These are phyloP conservation scores for Monarcha castaneiventris DNA, from an alignment of 2,113 vertebrate species.

Conservation along the genomic window DNA sequence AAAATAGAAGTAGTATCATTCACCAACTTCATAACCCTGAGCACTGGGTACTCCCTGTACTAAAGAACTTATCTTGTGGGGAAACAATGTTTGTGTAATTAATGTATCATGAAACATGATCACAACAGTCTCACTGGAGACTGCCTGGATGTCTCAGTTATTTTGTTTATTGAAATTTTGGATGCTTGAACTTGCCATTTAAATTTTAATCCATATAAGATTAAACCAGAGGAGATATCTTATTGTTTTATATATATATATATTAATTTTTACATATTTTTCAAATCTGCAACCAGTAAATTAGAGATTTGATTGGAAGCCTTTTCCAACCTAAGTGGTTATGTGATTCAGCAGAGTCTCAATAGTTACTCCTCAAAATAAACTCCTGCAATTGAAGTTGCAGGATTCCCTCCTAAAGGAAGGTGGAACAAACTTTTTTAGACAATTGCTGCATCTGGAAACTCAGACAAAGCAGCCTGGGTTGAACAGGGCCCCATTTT, in stretches of 20 bases:
- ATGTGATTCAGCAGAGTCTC: not conserved
- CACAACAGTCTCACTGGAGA: not conserved
- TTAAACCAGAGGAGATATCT: not conserved
- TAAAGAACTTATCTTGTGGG: not conserved
- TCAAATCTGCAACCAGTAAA: not conserved
- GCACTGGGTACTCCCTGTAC: too few species aligned
- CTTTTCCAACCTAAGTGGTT: not conserved
- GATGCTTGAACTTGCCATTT: not conserved
- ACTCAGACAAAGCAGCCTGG: not conserved
- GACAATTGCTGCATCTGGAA: not conserved
- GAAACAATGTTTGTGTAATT: not conserved
- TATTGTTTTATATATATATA: not conserved
- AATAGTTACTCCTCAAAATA: not conserved
- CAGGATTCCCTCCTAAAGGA: not conserved
- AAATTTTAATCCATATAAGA: not conserved
- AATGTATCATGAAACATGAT: not conserved
- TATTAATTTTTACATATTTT: not conserved
- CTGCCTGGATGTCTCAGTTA: not conserved
- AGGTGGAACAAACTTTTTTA: not conserved
- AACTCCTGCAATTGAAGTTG: not conserved
- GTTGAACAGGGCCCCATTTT: not conserved
- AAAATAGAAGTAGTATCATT: not conserved
- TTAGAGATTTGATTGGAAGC: not conserved
- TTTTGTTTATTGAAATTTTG: not conserved
- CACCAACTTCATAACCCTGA: not conserved